Evolutionary conservation across 2,888 invertebrate species (phyloP).

Genomic region (Cheilosia grossa): DNA sequence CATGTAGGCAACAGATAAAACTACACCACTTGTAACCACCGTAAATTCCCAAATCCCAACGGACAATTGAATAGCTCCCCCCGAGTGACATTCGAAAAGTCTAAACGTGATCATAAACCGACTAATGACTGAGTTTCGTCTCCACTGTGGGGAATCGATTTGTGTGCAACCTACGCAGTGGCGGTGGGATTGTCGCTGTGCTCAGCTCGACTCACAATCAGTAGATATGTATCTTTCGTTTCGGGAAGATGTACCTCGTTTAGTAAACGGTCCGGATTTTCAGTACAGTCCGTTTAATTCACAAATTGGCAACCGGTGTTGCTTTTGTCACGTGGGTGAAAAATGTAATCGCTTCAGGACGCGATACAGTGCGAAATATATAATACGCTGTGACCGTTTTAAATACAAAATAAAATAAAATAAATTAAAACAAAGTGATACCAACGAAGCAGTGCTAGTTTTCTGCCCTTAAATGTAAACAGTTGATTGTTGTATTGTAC

Average conservation of each 20-base stretch:
- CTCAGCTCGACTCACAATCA: constrained; percentile 48
- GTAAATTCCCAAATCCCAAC: constrained; percentile 41
- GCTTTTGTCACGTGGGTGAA: constrained; percentile 14
- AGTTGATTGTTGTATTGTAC: neutral
- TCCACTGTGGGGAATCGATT: constrained; percentile 51
- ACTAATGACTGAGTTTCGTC: constrained; percentile 11
- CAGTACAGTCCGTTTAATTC: neutral
- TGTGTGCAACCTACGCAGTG: constrained; percentile 5
- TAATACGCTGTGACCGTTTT: neutral
- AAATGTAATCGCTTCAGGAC: neutral
- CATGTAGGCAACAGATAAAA: constrained; percentile 22
- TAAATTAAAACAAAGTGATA: constrained; percentile 6
- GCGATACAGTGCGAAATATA: neutral
- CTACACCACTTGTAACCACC: constrained; percentile 24
- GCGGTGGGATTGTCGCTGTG: neutral
- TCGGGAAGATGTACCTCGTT: constrained; percentile 50
- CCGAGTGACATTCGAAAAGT: constrained; percentile 34
- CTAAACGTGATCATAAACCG: constrained; percentile 46
- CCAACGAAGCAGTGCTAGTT: constrained; percentile 12
- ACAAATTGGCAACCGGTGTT: neutral
- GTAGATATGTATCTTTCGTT: constrained; percentile 60
- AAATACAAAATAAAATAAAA: neutral
- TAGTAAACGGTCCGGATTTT: constrained; percentile 4
- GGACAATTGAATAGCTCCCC: constrained; percentile 33
- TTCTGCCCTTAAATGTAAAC: constrained; percentile 20